phyloP scores from a whole-genome alignment of 2,113 vertebrate genomes.

The Ploceus nigricollis region DNA sequence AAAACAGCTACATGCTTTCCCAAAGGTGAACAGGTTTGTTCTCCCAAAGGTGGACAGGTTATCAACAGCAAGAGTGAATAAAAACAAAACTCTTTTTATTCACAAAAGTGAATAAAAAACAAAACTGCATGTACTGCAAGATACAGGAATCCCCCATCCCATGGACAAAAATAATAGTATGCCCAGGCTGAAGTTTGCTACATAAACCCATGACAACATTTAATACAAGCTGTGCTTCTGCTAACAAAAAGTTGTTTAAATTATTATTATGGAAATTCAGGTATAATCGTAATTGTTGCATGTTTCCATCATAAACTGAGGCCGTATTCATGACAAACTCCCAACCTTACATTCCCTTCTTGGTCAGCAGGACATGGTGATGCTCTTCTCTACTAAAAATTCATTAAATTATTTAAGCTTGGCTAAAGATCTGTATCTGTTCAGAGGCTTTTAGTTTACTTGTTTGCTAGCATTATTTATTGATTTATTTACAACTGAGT shows the following conservation, averaged over 20 bases:
- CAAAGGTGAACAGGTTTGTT: neutral
- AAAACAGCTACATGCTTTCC: neutral
- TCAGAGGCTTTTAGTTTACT: neutral
- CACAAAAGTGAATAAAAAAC: neutral
- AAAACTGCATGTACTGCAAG: neutral
- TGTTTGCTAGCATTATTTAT: neutral
- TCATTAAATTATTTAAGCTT: neutral
- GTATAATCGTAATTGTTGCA: neutral
- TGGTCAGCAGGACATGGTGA: neutral
- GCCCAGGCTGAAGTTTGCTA: neutral
- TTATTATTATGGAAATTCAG: neutral
- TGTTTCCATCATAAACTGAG: neutral
- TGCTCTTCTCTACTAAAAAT: neutral
- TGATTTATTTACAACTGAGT: neutral
- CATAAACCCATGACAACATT: neutral
- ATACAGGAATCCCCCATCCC: neutral
- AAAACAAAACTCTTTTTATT: neutral
- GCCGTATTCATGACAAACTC: neutral
- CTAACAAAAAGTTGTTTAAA: neutral
- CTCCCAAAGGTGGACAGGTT: neutral
- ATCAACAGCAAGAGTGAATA: neutral
- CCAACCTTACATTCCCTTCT: neutral
- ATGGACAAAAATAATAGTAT: neutral
- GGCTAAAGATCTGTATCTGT: neutral
- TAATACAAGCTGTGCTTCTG: neutral